phyloP scores from a whole-genome alignment of 1,140 invertebrate genomes.

The Myzus persicae region DNA sequence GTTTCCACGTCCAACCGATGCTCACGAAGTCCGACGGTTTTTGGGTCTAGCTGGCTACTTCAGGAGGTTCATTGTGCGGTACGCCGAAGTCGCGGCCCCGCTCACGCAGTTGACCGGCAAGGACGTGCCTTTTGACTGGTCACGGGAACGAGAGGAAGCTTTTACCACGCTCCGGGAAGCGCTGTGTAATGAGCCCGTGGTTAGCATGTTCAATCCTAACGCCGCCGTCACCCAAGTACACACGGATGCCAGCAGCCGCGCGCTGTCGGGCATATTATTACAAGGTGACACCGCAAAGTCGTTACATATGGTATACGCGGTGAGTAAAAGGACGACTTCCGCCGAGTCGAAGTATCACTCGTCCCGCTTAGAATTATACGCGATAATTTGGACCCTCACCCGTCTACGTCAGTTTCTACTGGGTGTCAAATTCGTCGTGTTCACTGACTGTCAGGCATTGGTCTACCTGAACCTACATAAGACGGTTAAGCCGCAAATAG shows the following conservation, averaged over 20 bases:
- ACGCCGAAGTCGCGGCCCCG: background rate
- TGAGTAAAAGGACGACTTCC: conserved; percentile 19
- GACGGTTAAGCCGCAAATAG: background rate
- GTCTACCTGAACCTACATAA: background rate
- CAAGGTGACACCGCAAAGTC: background rate
- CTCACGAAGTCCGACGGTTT: conserved; percentile 28
- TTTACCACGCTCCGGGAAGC: background rate
- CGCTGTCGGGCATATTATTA: conserved; percentile 18
- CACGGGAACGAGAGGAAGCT: background rate
- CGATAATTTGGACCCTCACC: background rate
- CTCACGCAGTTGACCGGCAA: conserved; percentile 17
- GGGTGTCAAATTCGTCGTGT: background rate
- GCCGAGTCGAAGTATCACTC: conserved; percentile 21
- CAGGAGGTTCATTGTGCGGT: background rate
- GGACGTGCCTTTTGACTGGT: background rate
- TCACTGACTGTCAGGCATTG: background rate
- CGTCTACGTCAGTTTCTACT: background rate
- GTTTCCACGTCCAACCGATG: background rate
- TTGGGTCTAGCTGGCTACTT: conserved; percentile 40
- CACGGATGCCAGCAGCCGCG: conserved; percentile 37
- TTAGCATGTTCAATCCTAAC: conserved; percentile 45
- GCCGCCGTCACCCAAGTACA: conserved; percentile 47
- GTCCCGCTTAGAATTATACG: background rate
- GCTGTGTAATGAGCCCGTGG: conserved; percentile 15
- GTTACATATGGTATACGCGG: conserved; percentile 1